phyloP scores from a whole-genome alignment of 2,113 vertebrate genomes.

The Riparia riparia region DNA sequence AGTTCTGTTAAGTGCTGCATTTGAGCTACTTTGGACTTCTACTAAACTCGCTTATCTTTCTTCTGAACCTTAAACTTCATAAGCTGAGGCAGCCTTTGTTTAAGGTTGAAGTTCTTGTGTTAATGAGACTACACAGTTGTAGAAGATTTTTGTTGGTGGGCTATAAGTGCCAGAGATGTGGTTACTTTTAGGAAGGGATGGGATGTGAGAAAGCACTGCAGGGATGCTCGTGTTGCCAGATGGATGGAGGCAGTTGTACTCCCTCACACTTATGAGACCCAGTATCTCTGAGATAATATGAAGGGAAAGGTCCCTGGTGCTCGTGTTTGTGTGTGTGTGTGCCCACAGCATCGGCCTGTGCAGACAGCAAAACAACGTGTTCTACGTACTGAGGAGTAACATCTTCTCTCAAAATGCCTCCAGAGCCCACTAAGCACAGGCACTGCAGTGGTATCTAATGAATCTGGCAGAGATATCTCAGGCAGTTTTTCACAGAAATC shows the following conservation, averaged over 20 bases:
- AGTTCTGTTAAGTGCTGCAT: neutral
- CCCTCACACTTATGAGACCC: rapidly evolving
- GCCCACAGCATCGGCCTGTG: rapidly evolving
- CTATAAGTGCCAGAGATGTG: neutral
- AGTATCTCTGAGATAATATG: neutral
- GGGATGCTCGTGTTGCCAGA: neutral
- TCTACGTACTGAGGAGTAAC: rapidly evolving
- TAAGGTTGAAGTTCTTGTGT: neutral
- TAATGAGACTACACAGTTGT: neutral
- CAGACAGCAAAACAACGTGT: rapidly evolving
- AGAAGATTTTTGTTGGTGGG: neutral
- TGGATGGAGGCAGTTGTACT: neutral
- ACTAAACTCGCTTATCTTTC: neutral
- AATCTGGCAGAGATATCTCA: neutral
- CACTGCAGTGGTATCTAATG: neutral
- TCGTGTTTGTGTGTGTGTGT: rapidly evolving
- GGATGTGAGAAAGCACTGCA: neutral
- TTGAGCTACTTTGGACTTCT: neutral
- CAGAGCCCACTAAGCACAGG: neutral
- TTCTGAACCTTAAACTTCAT: neutral
- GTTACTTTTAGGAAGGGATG: neutral
- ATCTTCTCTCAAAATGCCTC: neutral
- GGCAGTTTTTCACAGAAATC: neutral
- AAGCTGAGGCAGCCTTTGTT: neutral
- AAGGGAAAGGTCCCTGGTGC: neutral